Evolutionary conservation across 2,888 invertebrate species (phyloP).

Genomic region (Pharmacophagus antenor): DNA sequence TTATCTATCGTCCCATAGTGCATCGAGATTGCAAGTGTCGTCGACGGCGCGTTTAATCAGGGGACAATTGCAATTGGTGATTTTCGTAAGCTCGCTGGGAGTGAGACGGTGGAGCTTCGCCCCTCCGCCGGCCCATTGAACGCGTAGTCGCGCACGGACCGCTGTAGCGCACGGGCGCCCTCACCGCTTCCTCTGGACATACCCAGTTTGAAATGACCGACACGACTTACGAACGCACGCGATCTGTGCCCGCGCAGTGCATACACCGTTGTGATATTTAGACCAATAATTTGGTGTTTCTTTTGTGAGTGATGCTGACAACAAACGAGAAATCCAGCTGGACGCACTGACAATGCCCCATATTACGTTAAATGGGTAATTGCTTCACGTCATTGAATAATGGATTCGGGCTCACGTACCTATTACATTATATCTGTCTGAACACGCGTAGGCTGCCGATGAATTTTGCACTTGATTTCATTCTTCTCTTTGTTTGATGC

Average conservation of each 20-base stretch:
- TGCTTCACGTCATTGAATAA: conserved; percentile 80
- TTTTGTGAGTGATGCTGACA: conserved; percentile 74
- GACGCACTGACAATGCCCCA: conserved; percentile 73
- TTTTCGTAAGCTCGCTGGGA: conserved; percentile 76
- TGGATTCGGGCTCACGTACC: conserved; percentile 72
- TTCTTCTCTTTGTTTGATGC: conserved; percentile 62
- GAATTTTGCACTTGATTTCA: conserved; percentile 73
- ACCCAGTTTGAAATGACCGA: conserved; percentile 63
- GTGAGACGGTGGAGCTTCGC: conserved; percentile 73
- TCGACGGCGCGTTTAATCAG: conserved; percentile 53
- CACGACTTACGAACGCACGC: conserved; percentile 57
- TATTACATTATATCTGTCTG: conserved; percentile 65
- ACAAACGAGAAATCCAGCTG: conserved; percentile 65
- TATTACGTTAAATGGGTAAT: conserved; percentile 81
- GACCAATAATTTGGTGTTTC: conserved; percentile 67
- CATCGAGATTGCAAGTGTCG: conserved; percentile 48
- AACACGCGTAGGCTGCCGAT: conserved; percentile 62
- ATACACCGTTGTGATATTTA: conserved; percentile 62
- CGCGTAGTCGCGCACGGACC: conserved; percentile 76
- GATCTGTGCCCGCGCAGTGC: conserved; percentile 63
- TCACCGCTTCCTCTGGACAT: conserved; percentile 54
- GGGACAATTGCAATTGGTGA: conserved; percentile 71
- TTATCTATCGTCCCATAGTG: conserved; percentile 39
- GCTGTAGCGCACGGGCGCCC: conserved; percentile 75
- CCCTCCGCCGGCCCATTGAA: conserved; percentile 76